Base-by-base conservation (phyloP, 2,888 invertebrate genomes). In the Chesias legatella region DNA sequence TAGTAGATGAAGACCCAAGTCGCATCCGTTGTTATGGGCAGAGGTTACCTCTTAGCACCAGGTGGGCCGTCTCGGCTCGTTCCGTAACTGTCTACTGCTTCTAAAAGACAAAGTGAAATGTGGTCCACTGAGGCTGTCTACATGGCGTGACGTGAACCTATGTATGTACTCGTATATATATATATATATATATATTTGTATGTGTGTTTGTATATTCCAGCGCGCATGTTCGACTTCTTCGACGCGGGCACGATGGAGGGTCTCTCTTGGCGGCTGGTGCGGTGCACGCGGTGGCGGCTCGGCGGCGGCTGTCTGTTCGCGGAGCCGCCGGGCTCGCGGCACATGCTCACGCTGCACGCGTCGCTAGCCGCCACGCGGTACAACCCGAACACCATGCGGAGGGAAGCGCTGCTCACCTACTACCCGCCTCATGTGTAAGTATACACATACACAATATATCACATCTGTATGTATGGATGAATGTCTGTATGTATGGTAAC, bases 161-260 rank as follows among this genome's bases (percentile, higher is more conserved):
- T n/a, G n/a, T n/a, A n/a, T n/a, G n/a, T n/a, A n/a, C n/a, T n/a
- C n/a, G n/a, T n/a, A n/a, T n/a, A n/a, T n/a, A n/a, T n/a, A n/a
- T n/a, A n/a, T n/a, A n/a, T 3, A 13, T 1, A 9, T 22, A 7
- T 25, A 6, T 46, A 8, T 8, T 17, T 26, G 4, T 10, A 21
- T 3, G 22, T 6, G 9, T 8, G 7, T 9, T 10, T 3, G 33
- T 3, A 29, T 9, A 51, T 90, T 91, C 10, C 89, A 97, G 97
- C 97, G 53, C 94, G 96, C 60, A 94, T 95, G 90, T 96, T 96
- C 75, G 98, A 98, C 84, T 97, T 94, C 89, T 95, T 98, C 83
- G 98, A 98, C 86, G 88, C 93, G 53, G 95, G 97, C 34, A 94
- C 94, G 52, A 97, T 98, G 98, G 97, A 97, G 79, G 94, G 95